Evolutionary conservation across 2,888 invertebrate genomes (phyloP).

Genomic region (Sicus ferrugineus): DNA sequence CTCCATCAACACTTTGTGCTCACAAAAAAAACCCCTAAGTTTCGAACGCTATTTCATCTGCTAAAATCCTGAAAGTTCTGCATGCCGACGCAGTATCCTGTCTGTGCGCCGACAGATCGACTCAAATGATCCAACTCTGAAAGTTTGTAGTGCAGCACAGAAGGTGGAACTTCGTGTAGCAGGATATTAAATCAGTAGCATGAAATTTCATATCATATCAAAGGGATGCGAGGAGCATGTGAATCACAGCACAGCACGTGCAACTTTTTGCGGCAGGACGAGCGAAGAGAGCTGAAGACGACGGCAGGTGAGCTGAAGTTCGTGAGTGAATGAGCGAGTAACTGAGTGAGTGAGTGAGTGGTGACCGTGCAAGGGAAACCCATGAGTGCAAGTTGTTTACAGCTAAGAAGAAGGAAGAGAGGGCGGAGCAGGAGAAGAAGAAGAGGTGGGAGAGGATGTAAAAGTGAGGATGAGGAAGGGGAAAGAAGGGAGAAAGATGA

Average conservation of each 20-base stretch:
- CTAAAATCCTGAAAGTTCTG: too few relatives aligned
- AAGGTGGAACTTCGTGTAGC: neutral
- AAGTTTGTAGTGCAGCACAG: neutral
- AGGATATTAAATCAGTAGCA: constrained; percentile 21
- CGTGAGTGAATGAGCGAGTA: too few relatives aligned
- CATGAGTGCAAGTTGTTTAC: neutral
- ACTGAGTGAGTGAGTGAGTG: too few relatives aligned
- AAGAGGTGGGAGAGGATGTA: neutral
- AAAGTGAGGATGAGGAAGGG: neutral
- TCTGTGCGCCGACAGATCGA: too few relatives aligned
- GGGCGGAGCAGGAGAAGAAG: neutral
- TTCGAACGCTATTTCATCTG: too few relatives aligned
- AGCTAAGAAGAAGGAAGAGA: neutral
- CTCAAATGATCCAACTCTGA: too few relatives aligned
- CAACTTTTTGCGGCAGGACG: neutral
- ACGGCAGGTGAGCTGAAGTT: too few relatives aligned
- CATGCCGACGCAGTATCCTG: too few relatives aligned
- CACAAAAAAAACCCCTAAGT: too few relatives aligned
- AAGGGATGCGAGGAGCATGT: constrained; percentile 6
- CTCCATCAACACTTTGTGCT: too few relatives aligned
- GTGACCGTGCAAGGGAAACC: neutral
- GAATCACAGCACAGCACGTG: neutral
- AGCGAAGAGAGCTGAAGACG: neutral
- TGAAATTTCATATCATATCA: constrained; percentile 22
- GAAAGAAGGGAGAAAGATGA: neutral